phyloP scores from a whole-genome alignment of 2,888 invertebrate genomes.

The Apodemia hepburni region DNA sequence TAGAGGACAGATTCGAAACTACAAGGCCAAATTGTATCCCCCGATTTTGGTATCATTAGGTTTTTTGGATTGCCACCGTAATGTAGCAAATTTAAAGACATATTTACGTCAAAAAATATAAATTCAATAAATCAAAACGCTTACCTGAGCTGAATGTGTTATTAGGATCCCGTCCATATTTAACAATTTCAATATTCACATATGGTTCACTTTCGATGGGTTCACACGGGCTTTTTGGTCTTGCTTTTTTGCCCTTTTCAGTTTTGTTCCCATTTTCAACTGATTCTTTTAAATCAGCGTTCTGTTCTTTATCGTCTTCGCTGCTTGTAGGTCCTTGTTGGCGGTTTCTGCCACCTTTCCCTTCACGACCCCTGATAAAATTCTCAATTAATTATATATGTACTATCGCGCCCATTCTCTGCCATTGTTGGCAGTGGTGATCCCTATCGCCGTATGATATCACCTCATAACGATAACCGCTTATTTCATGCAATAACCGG shows the following conservation, averaged over 20 bases:
- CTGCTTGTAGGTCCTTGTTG: conserved; percentile 38
- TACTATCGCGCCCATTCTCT: background rate
- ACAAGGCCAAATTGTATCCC: too few relatives aligned
- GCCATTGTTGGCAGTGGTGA: too few relatives aligned
- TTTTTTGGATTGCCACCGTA: too few relatives aligned
- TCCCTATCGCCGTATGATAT: too few relatives aligned
- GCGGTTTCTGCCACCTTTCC: conserved; percentile 61
- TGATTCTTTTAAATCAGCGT: conserved; percentile 35
- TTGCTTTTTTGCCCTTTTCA: conserved; percentile 61
- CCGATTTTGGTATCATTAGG: too few relatives aligned
- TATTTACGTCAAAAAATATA: too few relatives aligned
- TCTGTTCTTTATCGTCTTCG: conserved; percentile 41
- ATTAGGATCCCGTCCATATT: conserved; percentile 85
- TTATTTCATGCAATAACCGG: too few relatives aligned
- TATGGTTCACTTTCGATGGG: conserved; percentile 82
- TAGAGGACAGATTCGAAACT: too few relatives aligned
- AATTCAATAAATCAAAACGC: conserved; percentile 12
- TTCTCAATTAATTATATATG: background rate
- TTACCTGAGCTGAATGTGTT: conserved; percentile 85
- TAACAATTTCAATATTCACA: conserved; percentile 85
- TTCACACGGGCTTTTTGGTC: conserved; percentile 84
- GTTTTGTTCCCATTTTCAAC: conserved; percentile 47
- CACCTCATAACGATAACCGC: too few relatives aligned
- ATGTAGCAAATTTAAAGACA: too few relatives aligned
- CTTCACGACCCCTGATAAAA: conserved; percentile 57